Base-by-base conservation (phyloP, 2,113 vertebrate species). In the Pseudolaguvia tuberculata region DNA sequence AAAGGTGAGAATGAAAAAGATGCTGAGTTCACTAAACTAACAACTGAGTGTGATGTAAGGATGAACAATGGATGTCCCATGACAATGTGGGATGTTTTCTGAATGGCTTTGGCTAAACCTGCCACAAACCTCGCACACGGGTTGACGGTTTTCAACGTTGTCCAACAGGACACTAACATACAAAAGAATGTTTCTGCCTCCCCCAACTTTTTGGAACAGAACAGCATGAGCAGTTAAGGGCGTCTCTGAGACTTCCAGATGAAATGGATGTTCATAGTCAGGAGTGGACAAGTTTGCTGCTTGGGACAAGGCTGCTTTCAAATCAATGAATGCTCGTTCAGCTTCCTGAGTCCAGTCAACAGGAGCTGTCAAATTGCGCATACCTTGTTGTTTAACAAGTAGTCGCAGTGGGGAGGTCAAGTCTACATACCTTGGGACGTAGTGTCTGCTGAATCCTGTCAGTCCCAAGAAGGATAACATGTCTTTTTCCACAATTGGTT, bases 401-500 rank as follows among this genome's bases (percentile, higher is more conserved):
- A 1, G 15, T 35, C 65, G 2, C 14, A 76, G 20, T 18, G 63
- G 52, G 0, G 17, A 7, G 1, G 35, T 48, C 4, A 69, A 4
- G 4, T 50, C 21, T 6, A 13, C 4, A 25, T 58, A 58, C 3
- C 25, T 27, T 12, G 56, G 56, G 21, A 58, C 25, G 17, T 27
- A 58, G 11, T 58, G 7, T 58, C 56, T 58, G 53, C 62, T 48
- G 18, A 57, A 76, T 9, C 52, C 62, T 15, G 65, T 76, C 23
- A 76, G 7, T n/a, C 74, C 53, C 5, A 76, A 39, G 17, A 76
- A 76, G 1, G 63, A 56, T 1, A 68, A n/a, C 31, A 76, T 57
- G 3, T 69, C 27, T 14, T 27, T n/a, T 2, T 69, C 74, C 2
- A 31, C 58, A 0, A 0, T 17, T 25, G 74, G 74, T 69, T 76